Conservation (phyloP, 2,797 vertebrate species). For the Premnoplex brunnescens region DNA sequence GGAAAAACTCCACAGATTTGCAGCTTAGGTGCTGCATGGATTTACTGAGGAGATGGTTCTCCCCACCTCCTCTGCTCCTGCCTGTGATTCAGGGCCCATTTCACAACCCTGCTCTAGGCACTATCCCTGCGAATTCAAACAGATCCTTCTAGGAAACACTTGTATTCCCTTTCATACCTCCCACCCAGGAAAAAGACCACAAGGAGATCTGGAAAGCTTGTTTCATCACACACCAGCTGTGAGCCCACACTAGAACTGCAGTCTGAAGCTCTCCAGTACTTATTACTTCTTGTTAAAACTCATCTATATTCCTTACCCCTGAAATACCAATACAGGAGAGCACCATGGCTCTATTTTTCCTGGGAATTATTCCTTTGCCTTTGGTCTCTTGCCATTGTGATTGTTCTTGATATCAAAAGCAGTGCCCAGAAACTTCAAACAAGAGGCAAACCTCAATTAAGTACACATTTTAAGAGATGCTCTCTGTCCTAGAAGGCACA, state of each 20-base stretch:
- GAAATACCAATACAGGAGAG: background rate
- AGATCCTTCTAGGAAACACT: background rate
- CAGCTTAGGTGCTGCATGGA: background rate
- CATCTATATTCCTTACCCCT: background rate
- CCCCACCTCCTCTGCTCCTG: background rate
- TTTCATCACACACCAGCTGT: background rate
- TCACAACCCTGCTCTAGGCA: background rate
- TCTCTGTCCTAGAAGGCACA: background rate
- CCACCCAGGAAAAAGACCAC: background rate
- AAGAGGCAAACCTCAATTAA: background rate
- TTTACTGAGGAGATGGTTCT: background rate
- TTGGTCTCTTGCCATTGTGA: background rate
- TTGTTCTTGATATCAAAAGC: slow-evolving; percentile 19
- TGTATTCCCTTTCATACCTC: background rate
- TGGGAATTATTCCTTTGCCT: background rate
- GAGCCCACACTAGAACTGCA: background rate
- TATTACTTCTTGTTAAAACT: background rate
- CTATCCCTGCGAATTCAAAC: background rate
- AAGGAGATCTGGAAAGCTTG: background rate
- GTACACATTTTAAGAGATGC: background rate
- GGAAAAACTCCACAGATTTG: background rate
- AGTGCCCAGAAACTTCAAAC: background rate
- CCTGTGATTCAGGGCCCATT: background rate
- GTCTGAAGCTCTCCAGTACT: background rate
- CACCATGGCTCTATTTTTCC: background rate